Base-by-base conservation (phyloP, 2,797 vertebrate species). In the Centropyge bicolor region DNA sequence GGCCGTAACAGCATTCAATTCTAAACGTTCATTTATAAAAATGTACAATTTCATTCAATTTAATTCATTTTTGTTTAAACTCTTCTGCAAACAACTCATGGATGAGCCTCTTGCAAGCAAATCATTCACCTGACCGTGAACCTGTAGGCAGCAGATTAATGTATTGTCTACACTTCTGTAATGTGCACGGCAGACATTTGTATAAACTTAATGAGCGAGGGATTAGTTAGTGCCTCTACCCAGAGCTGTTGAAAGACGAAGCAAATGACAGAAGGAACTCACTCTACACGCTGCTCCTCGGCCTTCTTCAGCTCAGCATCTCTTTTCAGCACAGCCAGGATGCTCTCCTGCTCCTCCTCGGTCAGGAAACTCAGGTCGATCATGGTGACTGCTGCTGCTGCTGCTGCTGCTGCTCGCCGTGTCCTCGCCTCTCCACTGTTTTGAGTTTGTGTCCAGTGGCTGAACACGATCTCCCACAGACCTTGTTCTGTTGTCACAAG, bases 281-380 rank as follows among this genome's bases (percentile, higher is more conserved):
- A 99, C 98, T 95, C 95, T 59, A 99, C 89, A 41, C 98, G 95
- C 62, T 95, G 92, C 51, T 98, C 97, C 84, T 99, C 98, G 0
- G 86, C 69, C 82, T 91, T 95, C 91, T 98, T 98, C 55, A 99
- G 95, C 36, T 95, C 95, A 14, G 96, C 93, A n/a, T 99, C 98
- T 85, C 98, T 93, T 63, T 95, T 95, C 62, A 99, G 84, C 70
- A 99, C 98, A 8, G 93, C 91, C 94, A 96, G 90, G 92, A 99
- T 98, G 48, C 90, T 88, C 49, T 96, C 95, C 89, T 98, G 97
- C 65, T 99, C 98, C 69, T 97, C 96, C 64, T 97, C 97, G 0
- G 97, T 97, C 83, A 99, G 92, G 84, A 97, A 97, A 78, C 97
- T 98, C 86, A 99, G 88, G 87, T 99, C 98, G 22, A 99, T 97